Conservation (phyloP, 1,140 invertebrate genomes). For the Onthophagus taurus region DNA sequence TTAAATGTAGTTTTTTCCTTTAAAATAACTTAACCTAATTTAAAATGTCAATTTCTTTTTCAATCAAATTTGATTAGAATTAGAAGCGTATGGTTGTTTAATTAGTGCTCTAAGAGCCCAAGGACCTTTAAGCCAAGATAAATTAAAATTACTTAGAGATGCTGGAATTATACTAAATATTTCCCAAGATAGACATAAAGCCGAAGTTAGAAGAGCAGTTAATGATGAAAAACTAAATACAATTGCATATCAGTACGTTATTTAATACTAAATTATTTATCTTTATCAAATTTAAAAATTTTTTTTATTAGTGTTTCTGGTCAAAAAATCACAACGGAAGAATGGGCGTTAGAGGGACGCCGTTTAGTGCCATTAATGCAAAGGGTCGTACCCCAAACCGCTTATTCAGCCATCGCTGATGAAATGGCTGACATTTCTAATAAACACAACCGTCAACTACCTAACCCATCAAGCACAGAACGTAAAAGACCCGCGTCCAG, state of each 20-base stretch:
- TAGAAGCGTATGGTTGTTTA: conserved; percentile 82
- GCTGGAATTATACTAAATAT: conserved; percentile 75
- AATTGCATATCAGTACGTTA: conserved; percentile 75
- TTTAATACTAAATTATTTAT: neutral
- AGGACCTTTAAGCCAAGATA: conserved; percentile 73
- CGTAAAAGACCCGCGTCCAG: conserved; percentile 22
- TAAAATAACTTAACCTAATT: too few species aligned
- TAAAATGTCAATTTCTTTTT: too few species aligned
- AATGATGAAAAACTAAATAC: conserved; percentile 83
- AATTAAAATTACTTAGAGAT: conserved; percentile 75
- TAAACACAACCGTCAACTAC: conserved; percentile 41
- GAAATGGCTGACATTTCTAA: conserved; percentile 44
- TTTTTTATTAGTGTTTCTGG: conserved; percentile 75
- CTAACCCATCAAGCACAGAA: conserved; percentile 33
- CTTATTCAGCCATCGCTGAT: conserved; percentile 77
- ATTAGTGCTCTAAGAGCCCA: conserved; percentile 85
- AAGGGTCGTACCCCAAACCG: conserved; percentile 69
- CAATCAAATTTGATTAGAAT: conserved; percentile 55
- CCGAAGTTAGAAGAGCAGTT: conserved; percentile 79
- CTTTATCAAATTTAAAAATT: conserved; percentile 23
- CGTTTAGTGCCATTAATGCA: conserved; percentile 72
- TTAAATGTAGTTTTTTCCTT: too few species aligned
- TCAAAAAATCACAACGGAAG: conserved; percentile 60
- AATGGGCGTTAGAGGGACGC: conserved; percentile 80
- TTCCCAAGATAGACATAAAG: conserved; percentile 78